Conservation (phyloP, 2,113 vertebrate genomes). For the Charadrius vociferus region DNA sequence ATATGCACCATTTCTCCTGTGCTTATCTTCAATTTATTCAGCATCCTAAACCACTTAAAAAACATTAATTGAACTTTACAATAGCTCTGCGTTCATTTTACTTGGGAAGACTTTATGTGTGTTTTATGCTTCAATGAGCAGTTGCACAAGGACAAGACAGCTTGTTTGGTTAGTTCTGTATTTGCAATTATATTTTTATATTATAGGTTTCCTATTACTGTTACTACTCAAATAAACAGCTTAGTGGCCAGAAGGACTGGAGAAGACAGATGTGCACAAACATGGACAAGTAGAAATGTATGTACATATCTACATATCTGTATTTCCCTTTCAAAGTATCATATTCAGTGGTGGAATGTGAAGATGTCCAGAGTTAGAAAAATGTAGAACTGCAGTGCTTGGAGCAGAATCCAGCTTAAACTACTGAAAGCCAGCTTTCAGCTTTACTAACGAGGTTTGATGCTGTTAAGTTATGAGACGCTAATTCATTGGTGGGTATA, state of each 20-base stretch:
- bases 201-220: background rate
- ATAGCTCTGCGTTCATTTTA: background rate
- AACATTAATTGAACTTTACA: background rate
- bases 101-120: background rate
- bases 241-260: background rate
- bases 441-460: background rate
- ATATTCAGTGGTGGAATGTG: background rate
- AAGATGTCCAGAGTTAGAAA: background rate
- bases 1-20: background rate
- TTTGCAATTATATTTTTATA: background rate
- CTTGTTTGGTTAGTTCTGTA: background rate
- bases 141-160: background rate
- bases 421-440: background rate
- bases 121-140: background rate
- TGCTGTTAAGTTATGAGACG: background rate
- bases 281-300: background rate
- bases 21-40: background rate
- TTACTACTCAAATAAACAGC: background rate
- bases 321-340: background rate
- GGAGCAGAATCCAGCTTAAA: background rate
- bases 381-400: background rate
- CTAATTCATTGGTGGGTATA: background rate
- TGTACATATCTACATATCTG: fast-evolving
- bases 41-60: background rate
- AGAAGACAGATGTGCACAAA: background rate